Evolutionary conservation across 2,113 vertebrate species (phyloP).

Genomic region (Python bivittatus): DNA sequence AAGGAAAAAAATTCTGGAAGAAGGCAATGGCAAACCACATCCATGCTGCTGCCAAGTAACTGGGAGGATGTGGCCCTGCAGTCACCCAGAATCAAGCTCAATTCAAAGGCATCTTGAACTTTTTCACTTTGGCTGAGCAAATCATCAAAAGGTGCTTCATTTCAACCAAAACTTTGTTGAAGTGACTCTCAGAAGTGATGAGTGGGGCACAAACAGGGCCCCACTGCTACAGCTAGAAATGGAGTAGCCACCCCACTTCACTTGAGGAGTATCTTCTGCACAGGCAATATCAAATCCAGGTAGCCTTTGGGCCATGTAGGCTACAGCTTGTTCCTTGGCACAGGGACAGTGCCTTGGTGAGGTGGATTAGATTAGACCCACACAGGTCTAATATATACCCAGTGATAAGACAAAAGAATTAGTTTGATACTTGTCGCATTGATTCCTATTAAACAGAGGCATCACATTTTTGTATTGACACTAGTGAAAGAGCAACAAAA

Average conservation of each 20-base stretch:
- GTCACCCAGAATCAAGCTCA: not conserved
- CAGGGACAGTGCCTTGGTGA: not conserved
- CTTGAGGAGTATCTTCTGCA: not conserved
- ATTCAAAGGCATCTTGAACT: not conserved
- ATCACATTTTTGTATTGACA: not conserved
- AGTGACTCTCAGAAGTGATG: not conserved
- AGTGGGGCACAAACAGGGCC: not conserved
- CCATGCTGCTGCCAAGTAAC: no score
- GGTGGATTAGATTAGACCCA: not conserved
- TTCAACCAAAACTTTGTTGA: not conserved
- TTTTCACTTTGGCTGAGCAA: not conserved
- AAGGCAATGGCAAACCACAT: no score
- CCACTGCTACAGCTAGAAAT: not conserved
- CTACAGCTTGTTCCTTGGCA: not conserved
- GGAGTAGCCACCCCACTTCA: not conserved
- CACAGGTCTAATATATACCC: slow-evolving; percentile 8
- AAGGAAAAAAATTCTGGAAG: no score
- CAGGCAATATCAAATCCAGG: not conserved
- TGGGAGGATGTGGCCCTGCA: no score
- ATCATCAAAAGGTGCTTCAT: not conserved
- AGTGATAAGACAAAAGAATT: slow-evolving; percentile 43
- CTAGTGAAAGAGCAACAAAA: not conserved
- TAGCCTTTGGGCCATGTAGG: not conserved
- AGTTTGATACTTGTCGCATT: slow-evolving; percentile 25
- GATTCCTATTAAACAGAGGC: slow-evolving; percentile 24